Base-by-base conservation (phyloP, 2,113 vertebrate genomes). In the Chamaea fasciata region DNA sequence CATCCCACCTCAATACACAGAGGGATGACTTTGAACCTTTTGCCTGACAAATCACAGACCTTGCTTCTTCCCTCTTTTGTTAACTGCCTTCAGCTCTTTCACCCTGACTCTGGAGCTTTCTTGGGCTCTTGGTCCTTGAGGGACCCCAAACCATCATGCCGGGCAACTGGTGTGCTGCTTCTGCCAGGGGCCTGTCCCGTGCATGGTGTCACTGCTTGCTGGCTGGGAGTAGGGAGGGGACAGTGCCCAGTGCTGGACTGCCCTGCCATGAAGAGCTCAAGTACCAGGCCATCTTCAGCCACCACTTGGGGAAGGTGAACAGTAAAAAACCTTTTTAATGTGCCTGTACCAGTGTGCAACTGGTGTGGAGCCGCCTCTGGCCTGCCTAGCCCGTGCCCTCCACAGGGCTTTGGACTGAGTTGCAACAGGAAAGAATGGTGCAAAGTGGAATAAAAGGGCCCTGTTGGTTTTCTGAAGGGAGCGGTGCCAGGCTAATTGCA, bases 261-360 rank as follows among this genome's bases (percentile, higher is more conserved):
- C 20, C 31, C 17, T 41, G 42, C 42, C 0, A 0, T 0, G 11
- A 35, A 30, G 23, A 28, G 47, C 33, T 26, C 8, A 8, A 5
- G 0, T 2, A 4, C 30, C 11, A 17, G 20, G 28, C 3, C 0
- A 2, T 52, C 42, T 41, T 41, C 35, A 30, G 74, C 7, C 2
- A 21, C 12, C 0, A 0, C 0, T 10, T 6, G 39, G 16, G n/a
- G 7, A 84, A 78, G 39, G 13, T 0, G 2, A 9, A 50, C 5
- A 11, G 46, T 3, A 31, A 73, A 44, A 75, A 71, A 3, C 20
- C 17, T 60, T 35, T 68, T 64, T 59, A 7, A 0, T 33, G 44
- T 53, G 44, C 33, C 18, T 3, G 0, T 39, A 50, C 27, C 7
- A 15, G 20, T 21, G 13, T 1, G 13, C 41, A 57, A 47, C 56